Percentiles rank a stretch among this genome's conserved stretches.
phyloP scores from a whole-genome alignment of 1,140 invertebrate species.

The Hycleus phaleratus region DNA sequence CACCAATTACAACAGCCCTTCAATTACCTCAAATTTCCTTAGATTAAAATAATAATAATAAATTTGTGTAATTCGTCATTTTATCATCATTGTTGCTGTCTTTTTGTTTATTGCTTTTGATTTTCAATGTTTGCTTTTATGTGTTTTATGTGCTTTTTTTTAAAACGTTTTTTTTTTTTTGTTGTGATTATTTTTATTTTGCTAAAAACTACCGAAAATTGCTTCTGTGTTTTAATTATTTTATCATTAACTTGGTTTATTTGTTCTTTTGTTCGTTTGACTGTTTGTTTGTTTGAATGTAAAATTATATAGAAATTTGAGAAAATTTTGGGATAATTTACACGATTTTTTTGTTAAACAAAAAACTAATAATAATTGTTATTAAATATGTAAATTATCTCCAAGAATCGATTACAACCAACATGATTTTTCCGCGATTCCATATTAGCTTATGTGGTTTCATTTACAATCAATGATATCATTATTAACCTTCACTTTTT shows the following conservation, averaged over 20 bases:
- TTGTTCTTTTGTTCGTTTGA: conserved; percentile 20
- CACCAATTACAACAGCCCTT: not conserved
- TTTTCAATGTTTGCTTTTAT: not conserved
- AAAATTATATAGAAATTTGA: too few species aligned
- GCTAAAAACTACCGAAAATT: too few species aligned
- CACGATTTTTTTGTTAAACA: too few species aligned
- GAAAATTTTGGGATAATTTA: too few species aligned
- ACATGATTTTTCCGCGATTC: not conserved
- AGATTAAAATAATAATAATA: not conserved
- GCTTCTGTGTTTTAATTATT: conserved; percentile 11
- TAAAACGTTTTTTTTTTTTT: too few species aligned
- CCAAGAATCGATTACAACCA: not conserved
- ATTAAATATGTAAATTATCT: not conserved
- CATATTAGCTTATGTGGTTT: not conserved
- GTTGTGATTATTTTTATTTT: too few species aligned
- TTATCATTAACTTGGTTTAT: conserved; percentile 13
- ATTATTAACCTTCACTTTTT: too few species aligned
- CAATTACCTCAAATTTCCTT: conserved; percentile 4
- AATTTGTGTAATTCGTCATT: conserved; percentile 14
- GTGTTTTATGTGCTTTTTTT: not conserved
- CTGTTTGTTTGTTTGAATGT: conserved; percentile 1
- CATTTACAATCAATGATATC: not conserved
- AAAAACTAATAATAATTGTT: too few species aligned
- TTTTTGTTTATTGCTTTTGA: conserved; percentile 25
- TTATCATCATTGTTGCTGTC: conserved; percentile 17